These are phyloP conservation scores for Gandaritis pyraliata DNA, from an alignment of 2,888 invertebrate genomes.

Conservation along the genomic window DNA sequence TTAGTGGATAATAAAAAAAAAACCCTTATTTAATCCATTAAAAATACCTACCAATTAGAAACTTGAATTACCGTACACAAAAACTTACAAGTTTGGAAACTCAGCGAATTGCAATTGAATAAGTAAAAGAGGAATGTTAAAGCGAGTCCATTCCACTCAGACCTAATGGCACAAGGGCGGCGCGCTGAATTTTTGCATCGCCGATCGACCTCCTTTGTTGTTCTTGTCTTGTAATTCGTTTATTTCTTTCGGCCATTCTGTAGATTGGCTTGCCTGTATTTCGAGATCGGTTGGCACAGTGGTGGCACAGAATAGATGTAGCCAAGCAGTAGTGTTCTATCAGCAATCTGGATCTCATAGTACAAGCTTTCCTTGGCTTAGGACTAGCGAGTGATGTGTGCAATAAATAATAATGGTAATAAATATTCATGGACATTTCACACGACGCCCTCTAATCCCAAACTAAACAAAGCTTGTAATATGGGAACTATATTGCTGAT, in stretches of 20 bases:
- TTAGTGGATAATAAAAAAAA: no score
- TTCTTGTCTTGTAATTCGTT: constrained; percentile 51
- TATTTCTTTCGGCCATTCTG: constrained; percentile 42
- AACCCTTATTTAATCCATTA: no score
- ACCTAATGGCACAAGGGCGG: constrained; percentile 62
- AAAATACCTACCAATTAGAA: neutral
- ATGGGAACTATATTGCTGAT: no score
- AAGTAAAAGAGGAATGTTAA: constrained; percentile 46
- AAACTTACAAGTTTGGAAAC: constrained; percentile 11
- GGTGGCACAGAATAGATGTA: constrained; percentile 20
- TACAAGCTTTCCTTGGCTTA: no score
- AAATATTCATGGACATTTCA: no score
- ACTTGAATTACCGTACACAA: constrained; percentile 3
- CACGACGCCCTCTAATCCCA: no score
- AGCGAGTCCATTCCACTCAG: constrained; percentile 53
- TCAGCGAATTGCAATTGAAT: constrained; percentile 13
- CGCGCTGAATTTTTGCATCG: constrained; percentile 55
- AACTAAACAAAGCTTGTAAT: no score
- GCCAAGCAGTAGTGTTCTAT: neutral
- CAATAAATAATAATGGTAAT: neutral
- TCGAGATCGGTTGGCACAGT: constrained; percentile 33
- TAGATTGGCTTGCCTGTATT: constrained; percentile 40
- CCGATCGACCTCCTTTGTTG: constrained; percentile 49
- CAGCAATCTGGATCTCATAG: neutral
- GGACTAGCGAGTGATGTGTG: no score